Base-by-base conservation (phyloP, 2,888 invertebrate genomes). In the Drosophila basisetae region DNA sequence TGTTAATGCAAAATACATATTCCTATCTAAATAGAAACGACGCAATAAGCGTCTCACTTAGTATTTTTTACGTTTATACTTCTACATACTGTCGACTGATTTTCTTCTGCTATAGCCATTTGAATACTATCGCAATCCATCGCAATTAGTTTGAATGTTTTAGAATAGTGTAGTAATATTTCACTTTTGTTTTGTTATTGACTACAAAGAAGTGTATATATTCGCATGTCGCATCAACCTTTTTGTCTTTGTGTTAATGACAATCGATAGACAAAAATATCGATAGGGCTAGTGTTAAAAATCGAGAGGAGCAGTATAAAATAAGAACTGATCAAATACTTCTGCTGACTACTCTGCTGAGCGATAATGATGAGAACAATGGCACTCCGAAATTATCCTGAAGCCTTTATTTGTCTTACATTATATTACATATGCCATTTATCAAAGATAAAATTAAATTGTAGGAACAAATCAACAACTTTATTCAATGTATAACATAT, bases 51-150 rank as follows among this genome's bases (percentile, higher is more conserved):
- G 50, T 18, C 47, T 25, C 47, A 25, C 47, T 25, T 25, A 47
- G 22, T 47, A 9, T 25, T 25, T 25, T 47, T 9, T 47, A 25
- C 25, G 7, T 16, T 16, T 47, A 22, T 25, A 13, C 50, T 41
- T 16, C 18, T 63, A 88, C 92, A 82, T 81, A 92, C 93, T 52
- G 73, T 77, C 31, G 54, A 30, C 28, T 92, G 92, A 58, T 91
- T 91, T 64, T 93, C 93, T 30, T 93, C 93, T 1, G 92, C 78
- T 53, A 93, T 92, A 55, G 92, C 91, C 91, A 91, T 89, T 71
- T 91, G 91, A 78, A 92, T 92, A 71, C 92, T 92, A 54, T 92
- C 92, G 65, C 92, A 92, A 78, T 93, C 93, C 93, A 93, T 93
- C 11, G 11, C 37, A n/a, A 47, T 7, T 31, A 30, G 25, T 53